Evolutionary conservation across 2,888 invertebrate genomes (phyloP).

Genomic region (Xestoiulus laeticollis): DNA sequence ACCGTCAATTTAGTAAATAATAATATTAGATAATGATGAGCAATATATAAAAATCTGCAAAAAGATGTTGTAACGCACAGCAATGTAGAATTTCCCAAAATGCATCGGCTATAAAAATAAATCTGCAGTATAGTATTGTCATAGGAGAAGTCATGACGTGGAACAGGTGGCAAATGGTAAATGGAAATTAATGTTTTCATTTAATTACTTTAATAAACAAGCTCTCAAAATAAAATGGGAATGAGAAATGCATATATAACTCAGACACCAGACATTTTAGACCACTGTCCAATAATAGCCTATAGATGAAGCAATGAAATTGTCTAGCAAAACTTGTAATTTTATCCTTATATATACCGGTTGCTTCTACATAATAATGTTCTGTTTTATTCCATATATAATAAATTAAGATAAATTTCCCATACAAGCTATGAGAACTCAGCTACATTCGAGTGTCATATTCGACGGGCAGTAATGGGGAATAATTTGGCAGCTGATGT

Average conservation of each 20-base stretch:
- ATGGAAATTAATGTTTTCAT: background rate
- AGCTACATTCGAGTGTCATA: background rate
- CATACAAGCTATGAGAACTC: background rate
- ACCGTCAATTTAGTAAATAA: too few species aligned
- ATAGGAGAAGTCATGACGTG: background rate
- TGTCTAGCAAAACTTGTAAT: too few species aligned
- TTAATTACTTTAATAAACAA: background rate
- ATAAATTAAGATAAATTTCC: background rate
- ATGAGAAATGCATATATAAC: too few species aligned
- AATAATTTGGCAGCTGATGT: conserved; percentile 38
- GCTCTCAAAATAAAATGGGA: too few species aligned
- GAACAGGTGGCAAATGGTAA: conserved; percentile 1
- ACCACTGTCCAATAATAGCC: too few species aligned
- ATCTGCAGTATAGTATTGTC: background rate
- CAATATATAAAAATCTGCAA: background rate
- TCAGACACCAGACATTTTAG: too few species aligned
- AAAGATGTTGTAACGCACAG: background rate
- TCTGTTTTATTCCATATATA: too few species aligned
- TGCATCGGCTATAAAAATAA: background rate
- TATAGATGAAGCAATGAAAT: too few species aligned
- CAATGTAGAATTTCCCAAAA: background rate
- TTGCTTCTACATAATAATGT: too few species aligned
- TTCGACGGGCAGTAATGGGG: background rate
- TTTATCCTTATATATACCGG: too few species aligned
- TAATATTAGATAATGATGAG: too few species aligned